These are phyloP conservation scores for Ochropleura leucogaster DNA, from an alignment of 2,888 invertebrate species.

Conservation along the genomic window DNA sequence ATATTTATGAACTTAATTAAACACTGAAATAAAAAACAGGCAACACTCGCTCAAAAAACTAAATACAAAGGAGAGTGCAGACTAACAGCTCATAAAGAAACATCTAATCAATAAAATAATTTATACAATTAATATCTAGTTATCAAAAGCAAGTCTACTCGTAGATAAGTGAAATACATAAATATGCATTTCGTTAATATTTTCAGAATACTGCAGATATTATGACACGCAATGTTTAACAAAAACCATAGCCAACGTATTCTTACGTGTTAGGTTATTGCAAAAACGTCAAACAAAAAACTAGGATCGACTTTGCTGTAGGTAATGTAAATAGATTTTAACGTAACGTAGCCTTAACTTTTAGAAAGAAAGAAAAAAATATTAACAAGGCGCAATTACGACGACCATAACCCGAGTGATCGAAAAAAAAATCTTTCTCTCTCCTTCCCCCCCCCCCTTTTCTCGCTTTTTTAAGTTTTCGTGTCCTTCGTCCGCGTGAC, in stretches of 20 bases:
- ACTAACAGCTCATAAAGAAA: not conserved
- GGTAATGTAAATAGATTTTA: slow-evolving; percentile 18
- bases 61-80: not conserved
- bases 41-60: not conserved
- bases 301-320: not conserved
- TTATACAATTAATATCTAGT: slow-evolving; percentile 34
- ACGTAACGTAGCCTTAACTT: not conserved
- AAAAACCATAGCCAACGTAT: slow-evolving; percentile 23
- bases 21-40: not conserved
- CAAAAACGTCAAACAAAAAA: slow-evolving; percentile 46
- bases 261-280: slow-evolving; percentile 1
- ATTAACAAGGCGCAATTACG: too few relatives aligned
- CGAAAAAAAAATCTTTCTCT: too few relatives aligned
- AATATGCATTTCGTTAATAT: slow-evolving; percentile 39
- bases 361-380: not conserved
- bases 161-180: slow-evolving; percentile 5
- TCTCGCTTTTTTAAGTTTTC: too few relatives aligned
- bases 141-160: not conserved
- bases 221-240: slow-evolving; percentile 39
- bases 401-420: too few relatives aligned
- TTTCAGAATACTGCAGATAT: slow-evolving; percentile 13
- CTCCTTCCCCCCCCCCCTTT: too few relatives aligned
- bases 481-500: too few relatives aligned
- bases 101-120: slow-evolving; percentile 10
- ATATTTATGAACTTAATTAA: slow-evolving; percentile 30